These are phyloP conservation scores for Scrobipalpa atriplicella DNA, from an alignment of 2,888 invertebrate genomes.

Conservation along the genomic window DNA sequence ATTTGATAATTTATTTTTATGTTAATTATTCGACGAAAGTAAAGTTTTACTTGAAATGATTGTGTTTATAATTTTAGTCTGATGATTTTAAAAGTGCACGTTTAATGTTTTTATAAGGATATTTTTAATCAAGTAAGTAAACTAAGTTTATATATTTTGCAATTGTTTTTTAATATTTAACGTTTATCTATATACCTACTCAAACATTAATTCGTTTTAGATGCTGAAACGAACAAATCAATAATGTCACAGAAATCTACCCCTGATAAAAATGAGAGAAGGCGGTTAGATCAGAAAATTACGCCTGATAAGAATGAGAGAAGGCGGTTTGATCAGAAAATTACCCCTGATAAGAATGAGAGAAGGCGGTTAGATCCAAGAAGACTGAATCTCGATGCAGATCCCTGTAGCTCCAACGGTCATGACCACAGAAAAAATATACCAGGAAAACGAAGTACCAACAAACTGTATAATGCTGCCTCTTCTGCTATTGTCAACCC, in stretches of 20 bases:
- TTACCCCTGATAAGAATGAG: not conserved
- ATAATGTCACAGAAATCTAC: conserved; percentile 8
- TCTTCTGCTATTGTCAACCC: not conserved
- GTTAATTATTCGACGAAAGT: conserved; percentile 36
- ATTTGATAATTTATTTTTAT: not conserved
- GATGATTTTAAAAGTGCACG: not conserved
- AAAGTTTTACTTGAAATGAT: conserved; percentile 27
- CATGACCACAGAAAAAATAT: not conserved
- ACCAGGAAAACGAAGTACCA: not conserved
- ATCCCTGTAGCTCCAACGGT: not conserved
- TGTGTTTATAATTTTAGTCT: not conserved
- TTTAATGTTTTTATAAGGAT: not conserved
- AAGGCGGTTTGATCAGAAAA: not conserved
- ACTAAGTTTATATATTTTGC: not conserved
- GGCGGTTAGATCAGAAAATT: not conserved
- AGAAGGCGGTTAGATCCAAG: not conserved
- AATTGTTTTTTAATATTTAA: not conserved
- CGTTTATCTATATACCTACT: not conserved
- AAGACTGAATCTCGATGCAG: not conserved
- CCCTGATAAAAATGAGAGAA: not conserved
- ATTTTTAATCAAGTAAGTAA: not conserved
- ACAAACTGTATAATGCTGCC: not conserved
- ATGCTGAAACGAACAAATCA: not conserved
- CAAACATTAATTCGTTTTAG: not conserved
- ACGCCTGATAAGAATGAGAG: not conserved